Percentiles rank a stretch among this genome's conserved stretches.
Evolutionary conservation across 2,113 vertebrate species (phyloP).

Genomic region (Etia nguti): DNA sequence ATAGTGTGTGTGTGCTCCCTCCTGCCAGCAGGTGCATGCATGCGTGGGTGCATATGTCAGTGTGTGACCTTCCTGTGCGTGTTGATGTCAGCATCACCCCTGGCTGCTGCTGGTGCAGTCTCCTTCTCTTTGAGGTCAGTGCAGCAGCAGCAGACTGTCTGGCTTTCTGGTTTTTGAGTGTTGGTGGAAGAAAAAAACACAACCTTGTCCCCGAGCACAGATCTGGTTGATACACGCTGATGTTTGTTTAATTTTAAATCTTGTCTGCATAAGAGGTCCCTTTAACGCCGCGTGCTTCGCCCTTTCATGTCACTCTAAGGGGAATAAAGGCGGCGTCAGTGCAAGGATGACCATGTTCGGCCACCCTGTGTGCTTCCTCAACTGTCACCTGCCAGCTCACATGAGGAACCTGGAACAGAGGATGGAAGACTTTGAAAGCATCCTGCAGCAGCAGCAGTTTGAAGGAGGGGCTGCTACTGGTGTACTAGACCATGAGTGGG

Average conservation of each 20-base stretch:
- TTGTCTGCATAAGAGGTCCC: neutral
- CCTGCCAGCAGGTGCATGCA: neutral
- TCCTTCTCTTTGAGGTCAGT: conserved; percentile 72
- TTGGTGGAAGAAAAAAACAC: neutral
- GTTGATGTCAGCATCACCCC: conserved; percentile 63
- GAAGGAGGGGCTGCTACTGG: conserved; percentile 82
- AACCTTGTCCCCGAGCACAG: neutral
- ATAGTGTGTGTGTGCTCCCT: neutral
- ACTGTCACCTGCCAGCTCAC: conserved; percentile 97
- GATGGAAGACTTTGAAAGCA: conserved; percentile 95
- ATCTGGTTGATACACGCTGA: neutral
- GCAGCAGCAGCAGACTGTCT: conserved; percentile 62
- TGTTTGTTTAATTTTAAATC: neutral
- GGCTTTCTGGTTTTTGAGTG: conserved; percentile 36
- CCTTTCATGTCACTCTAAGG: conserved; percentile 67
- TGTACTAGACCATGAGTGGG: conserved; percentile 95
- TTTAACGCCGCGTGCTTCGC: neutral
- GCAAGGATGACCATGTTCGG: conserved; percentile 84
- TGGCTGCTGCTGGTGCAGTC: conserved; percentile 67
- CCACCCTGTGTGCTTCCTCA: conserved; percentile 95
- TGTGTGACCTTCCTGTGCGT: conserved; percentile 53
- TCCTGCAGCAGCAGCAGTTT: conserved; percentile 95
- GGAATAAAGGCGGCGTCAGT: conserved; percentile 97
- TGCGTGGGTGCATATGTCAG: conserved; percentile 23
- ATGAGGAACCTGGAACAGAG: conserved; percentile 95